These are phyloP conservation scores for Argyrosomus japonicus DNA, from an alignment of 2,113 vertebrate species.

Conservation along the genomic window DNA sequence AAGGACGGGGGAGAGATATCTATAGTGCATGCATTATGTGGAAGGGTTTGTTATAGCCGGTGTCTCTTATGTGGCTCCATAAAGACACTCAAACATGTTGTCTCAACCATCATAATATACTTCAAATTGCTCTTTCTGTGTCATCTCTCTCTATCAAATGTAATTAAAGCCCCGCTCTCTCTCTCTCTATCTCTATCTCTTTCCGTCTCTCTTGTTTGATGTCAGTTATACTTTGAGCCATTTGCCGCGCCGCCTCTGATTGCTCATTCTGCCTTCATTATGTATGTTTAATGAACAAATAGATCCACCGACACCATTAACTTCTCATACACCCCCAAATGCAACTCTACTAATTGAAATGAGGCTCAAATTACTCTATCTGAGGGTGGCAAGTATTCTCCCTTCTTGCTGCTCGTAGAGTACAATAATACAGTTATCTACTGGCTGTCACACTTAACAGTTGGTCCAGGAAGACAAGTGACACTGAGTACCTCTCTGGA, in stretches of 20 bases:
- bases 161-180: slow-evolving; percentile 22
- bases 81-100: slow-evolving; percentile 28
- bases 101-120: slow-evolving; percentile 32
- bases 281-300: slow-evolving; percentile 63
- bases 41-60: slow-evolving; percentile 22
- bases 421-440: slow-evolving; percentile 46
- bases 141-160: slow-evolving; percentile 19
- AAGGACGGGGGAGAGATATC: slow-evolving; percentile 62
- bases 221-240: slow-evolving; percentile 42
- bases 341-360: slow-evolving; percentile 58
- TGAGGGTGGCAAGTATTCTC: slow-evolving; percentile 17
- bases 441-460: slow-evolving; percentile 46
- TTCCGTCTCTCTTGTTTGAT: slow-evolving; percentile 37
- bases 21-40: slow-evolving; percentile 47
- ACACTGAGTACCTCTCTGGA: slow-evolving; percentile 42
- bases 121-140: slow-evolving; percentile 11
- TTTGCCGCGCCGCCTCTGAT: slow-evolving; percentile 24
- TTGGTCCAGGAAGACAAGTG: slow-evolving; percentile 44
- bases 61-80: slow-evolving; percentile 27
- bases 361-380: slow-evolving; percentile 33
- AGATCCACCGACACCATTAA: slow-evolving; percentile 51
- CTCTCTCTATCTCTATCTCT: neutral
- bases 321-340: slow-evolving; percentile 41
- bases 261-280: slow-evolving; percentile 59
- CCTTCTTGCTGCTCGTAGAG: slow-evolving; percentile 1